Conservation (phyloP, 2,113 vertebrate genomes). For the Eubucco bourcierii region DNA sequence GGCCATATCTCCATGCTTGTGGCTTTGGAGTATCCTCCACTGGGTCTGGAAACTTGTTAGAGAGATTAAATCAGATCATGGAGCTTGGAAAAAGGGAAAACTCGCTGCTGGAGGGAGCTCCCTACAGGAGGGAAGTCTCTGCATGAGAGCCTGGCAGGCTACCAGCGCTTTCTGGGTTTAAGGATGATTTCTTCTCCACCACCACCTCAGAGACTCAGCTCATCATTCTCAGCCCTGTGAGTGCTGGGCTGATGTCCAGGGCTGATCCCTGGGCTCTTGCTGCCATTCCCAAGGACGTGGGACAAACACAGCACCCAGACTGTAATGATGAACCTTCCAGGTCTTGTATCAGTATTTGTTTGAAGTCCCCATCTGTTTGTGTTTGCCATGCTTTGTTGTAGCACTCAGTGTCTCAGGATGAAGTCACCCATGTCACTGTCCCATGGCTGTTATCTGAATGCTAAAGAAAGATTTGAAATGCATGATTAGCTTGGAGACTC, state of each 20-base stretch:
- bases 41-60: accelerated
- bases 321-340: accelerated
- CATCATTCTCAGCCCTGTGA: accelerated
- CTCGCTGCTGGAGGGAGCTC: neutral
- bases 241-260: neutral
- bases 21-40: neutral
- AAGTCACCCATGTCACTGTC: neutral
- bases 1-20: neutral
- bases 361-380: neutral
- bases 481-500: neutral
- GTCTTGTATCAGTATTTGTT: neutral
- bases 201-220: neutral
- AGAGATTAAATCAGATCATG: accelerated
- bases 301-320: accelerated
- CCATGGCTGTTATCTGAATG: neutral
- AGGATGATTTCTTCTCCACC: no score
- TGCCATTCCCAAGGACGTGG: neutral
- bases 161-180: neutral
- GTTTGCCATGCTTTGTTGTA: neutral
- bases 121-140: neutral
- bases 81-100: neutral
- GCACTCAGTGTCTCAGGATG: neutral
- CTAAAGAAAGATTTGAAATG: accelerated
- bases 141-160: neutral
- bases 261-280: neutral